Base-by-base conservation (phyloP, 2,888 invertebrate species). In the Xanthia togata region DNA sequence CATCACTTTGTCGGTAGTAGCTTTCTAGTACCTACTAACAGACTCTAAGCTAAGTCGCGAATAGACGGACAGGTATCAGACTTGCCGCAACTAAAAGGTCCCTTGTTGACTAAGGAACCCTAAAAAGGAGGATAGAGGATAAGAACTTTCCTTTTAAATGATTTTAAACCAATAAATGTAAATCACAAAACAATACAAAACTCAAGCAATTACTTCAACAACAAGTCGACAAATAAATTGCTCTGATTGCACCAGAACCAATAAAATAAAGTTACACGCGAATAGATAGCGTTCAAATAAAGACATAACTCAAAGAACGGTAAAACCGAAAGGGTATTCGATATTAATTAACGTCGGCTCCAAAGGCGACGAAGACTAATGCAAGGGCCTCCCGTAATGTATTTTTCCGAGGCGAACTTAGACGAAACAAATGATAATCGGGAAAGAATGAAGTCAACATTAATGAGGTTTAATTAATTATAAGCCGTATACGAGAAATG, bases 351-450 rank as follows among this genome's bases (percentile, higher is more conserved):
- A 94, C 92, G 95, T 94, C 93, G 92, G 91, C 89, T 90, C 90
- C 90, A 91, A 93, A 93, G 93, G 92, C 95, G 96, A 96, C 96
- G 95, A 96, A 96, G 96, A 96, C 94, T 94, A 96, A 96, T 96
- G 95, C 91, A 92, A 91, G 93, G 92, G 91, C 79, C 92, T 89
- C 90, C 90, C 91, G 91, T 95, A 95, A 96, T 96, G 94, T 96
- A 96, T 96, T 96, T 96, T 96, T 96, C 95, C 93, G 90, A 91
- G 92, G 92, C 93, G 91, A 92, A 91, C 90, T 90, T 89, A 88
- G 95, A 93, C 94, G 91, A 96, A 96, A 96, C 95, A 95, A 96
- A 96, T 96, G 96, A 95, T 96, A 96, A 96, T 96, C 96, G 96
- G 94, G 93, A 93, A 95, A 94, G 95, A 96, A 96, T 96, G 95